A percentile compares a stretch with the other conserved stretches of the same genome.
These are phyloP conservation scores for Carollia perspicillata DNA, from an alignment of 2,113 vertebrate species.

Conservation along the genomic window DNA sequence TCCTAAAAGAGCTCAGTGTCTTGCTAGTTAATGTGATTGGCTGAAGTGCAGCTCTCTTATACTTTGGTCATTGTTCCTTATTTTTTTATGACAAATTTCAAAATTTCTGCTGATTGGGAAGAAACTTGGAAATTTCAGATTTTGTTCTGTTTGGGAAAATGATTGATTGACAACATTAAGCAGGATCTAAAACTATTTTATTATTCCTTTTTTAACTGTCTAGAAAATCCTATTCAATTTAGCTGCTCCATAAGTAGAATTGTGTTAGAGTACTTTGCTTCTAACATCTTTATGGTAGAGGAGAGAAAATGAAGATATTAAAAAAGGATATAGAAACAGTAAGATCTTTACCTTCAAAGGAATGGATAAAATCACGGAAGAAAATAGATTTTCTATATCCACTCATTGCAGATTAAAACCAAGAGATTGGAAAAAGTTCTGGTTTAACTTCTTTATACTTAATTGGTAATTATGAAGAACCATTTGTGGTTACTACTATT, in stretches of 20 bases:
- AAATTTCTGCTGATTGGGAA: background rate
- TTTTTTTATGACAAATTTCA: background rate
- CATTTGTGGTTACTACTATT: background rate
- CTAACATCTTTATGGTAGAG: background rate
- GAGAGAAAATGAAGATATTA: background rate
- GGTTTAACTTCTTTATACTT: background rate
- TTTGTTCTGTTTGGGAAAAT: background rate
- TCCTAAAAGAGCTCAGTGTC: background rate
- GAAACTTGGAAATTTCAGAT: background rate
- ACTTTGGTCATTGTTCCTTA: background rate
- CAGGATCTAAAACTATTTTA: background rate
- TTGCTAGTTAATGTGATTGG: background rate
- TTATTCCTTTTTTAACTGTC: background rate
- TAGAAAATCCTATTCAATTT: background rate
- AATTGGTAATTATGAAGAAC: background rate
- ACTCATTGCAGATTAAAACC: background rate
- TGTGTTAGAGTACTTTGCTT: background rate
- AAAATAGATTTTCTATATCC: background rate
- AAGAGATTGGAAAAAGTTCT: background rate
- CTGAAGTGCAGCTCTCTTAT: background rate
- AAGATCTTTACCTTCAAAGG: slow-evolving; percentile 5
- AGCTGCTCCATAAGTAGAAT: background rate
- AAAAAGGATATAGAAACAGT: slow-evolving; percentile 8
- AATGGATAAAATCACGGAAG: background rate
- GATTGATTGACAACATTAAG: background rate